Evolutionary conservation across 2,797 vertebrate genomes (phyloP), one percentile per base, ranked within the genome.

Genomic region (Microctenopoma steveboyesi): DNA sequence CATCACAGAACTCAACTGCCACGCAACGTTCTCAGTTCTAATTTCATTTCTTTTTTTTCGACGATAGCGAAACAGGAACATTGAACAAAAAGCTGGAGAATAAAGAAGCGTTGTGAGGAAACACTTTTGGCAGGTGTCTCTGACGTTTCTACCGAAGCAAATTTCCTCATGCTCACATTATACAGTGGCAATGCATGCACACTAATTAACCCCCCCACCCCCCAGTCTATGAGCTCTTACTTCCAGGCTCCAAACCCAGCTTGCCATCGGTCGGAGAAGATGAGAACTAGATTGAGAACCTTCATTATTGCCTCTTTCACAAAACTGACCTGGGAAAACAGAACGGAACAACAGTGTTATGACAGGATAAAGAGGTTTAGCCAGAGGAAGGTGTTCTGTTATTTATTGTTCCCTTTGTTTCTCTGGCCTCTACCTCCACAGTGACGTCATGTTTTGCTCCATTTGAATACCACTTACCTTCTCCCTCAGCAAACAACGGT

Each of bases 221-320:
- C 46, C 5, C 33, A 18, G 18, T 27, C 22, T 30, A 7, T 60
- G 3, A 64, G 67, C 33, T 72, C 96, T 95, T 92, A 99, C 98
- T 94, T 97, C 97, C 97, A 98, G 22, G 96, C 95, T 37, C 96
- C 96, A 68, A 97, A 93, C 39, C 97, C 97, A 3, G 96, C 95
- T 65, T 97, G 96, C 98, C 98, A 99, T 67, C 98, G 95, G 18
- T 98, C 97, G 11, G 96, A 96, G 92, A 99, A 99, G 94, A 99
- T 97, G 76, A 99, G 94, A 13, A 98, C 97, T 47, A 99, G 91
- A 89, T 99, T 99, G 51, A 99, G 91, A 45, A 99, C 98, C 90
- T 99, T 99, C 96, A 98, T 96, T 85, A 99, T 99, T 18, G 98
- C 98, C 89, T 99, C 97, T 68, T 99, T 99, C 79, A 99, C 97